Conservation (phyloP, 2,113 vertebrate species). For the Rhea pennata region DNA sequence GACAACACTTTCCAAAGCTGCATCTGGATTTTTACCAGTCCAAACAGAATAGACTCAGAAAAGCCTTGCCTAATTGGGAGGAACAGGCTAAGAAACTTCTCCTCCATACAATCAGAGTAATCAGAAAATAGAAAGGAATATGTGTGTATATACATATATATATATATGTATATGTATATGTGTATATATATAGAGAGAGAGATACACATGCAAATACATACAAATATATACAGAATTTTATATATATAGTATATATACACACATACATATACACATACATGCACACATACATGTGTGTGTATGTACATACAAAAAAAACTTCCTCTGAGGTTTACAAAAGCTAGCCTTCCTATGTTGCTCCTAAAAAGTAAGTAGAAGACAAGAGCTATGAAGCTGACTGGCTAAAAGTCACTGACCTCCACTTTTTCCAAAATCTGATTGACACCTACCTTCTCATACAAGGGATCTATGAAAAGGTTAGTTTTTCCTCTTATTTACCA, state of each 20-base stretch:
- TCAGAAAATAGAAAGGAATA: not conserved
- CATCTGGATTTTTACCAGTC: not conserved
- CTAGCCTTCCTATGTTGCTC: not conserved
- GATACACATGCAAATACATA: too few species aligned
- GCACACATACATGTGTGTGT: not conserved
- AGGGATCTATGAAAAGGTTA: not conserved
- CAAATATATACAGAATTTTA: too few species aligned
- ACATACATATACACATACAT: too few species aligned
- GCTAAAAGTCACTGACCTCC: not conserved
- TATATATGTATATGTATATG: not conserved
- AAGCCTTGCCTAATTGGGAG: not conserved
- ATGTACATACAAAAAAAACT: not conserved
- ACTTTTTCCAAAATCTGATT: not conserved
- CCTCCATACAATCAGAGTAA: not conserved
- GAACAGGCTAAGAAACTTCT: not conserved
- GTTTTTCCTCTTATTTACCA: not conserved
- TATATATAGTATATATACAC: not conserved
- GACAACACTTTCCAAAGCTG: not conserved
- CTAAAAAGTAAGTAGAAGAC: not conserved
- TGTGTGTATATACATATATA: too few species aligned
- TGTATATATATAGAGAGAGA: too few species aligned
- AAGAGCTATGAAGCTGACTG: not conserved
- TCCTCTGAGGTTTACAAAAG: not conserved
- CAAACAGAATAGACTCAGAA: not conserved
- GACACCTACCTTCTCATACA: not conserved